Evolutionary conservation across 2,888 invertebrate genomes (phyloP).

Genomic region (Cephalotes varians): DNA sequence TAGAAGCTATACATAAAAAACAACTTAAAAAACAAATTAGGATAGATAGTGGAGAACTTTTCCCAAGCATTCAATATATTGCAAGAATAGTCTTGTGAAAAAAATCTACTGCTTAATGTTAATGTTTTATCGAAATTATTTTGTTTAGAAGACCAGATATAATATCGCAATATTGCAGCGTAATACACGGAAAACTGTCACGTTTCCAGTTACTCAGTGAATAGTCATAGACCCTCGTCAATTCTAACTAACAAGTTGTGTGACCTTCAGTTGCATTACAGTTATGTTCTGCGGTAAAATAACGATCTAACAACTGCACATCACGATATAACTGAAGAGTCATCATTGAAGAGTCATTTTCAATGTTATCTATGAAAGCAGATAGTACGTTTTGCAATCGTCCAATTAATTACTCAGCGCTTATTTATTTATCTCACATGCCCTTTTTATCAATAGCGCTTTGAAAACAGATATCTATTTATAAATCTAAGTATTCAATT

Average conservation of each 20-base stretch:
- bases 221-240: not conserved
- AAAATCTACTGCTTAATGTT: not conserved
- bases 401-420: not conserved
- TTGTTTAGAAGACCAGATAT: not conserved
- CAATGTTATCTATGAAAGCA: not conserved
- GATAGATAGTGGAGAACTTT: not conserved
- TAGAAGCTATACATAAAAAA: not conserved
- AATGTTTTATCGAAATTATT: not conserved
- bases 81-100: not conserved
- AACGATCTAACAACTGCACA: not conserved
- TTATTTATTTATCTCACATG: not conserved
- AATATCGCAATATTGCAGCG: not conserved
- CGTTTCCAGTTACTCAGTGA: conserved; percentile 11
- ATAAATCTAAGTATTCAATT: not conserved
- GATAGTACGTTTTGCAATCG: not conserved
- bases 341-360: not conserved
- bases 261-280: conserved; percentile 9
- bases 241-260: conserved; percentile 1
- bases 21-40: not conserved
- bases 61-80: not conserved
- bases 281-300: not conserved
- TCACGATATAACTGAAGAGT: not conserved
- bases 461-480: not conserved
- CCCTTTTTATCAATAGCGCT: not conserved
- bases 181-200: not conserved